Evolutionary conservation across 1,140 invertebrate species (phyloP).

Genomic region (Melitaea cinxia): DNA sequence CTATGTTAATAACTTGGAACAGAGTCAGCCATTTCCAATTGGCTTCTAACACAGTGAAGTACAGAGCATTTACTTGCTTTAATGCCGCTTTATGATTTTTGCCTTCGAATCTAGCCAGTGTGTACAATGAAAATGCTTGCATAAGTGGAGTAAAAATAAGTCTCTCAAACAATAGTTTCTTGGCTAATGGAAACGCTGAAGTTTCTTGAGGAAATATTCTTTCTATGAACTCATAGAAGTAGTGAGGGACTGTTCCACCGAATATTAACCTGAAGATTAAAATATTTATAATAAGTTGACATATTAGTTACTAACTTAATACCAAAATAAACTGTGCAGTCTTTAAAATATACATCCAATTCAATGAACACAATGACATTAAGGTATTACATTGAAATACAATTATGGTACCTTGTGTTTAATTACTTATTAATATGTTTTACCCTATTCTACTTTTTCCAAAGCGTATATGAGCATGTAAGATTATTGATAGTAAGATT

Average conservation of each 20-base stretch:
- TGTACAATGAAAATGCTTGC: slow-evolving; percentile 86
- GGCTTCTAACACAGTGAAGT: slow-evolving; percentile 83
- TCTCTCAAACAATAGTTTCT: slow-evolving; percentile 85
- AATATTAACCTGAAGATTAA: slow-evolving; percentile 83
- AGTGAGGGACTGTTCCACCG: slow-evolving; percentile 88
- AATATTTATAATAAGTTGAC: slow-evolving; percentile 9
- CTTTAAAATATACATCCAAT: too few species aligned
- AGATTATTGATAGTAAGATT: too few species aligned
- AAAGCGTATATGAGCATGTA: too few species aligned
- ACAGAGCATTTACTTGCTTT: slow-evolving; percentile 83
- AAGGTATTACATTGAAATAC: too few species aligned
- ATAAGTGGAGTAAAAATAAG: slow-evolving; percentile 86
- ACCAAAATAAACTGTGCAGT: too few species aligned
- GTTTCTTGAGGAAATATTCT: slow-evolving; percentile 81
- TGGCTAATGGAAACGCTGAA: slow-evolving; percentile 78
- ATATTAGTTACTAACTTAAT: too few species aligned
- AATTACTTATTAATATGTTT: too few species aligned
- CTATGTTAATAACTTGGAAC: slow-evolving; percentile 87
- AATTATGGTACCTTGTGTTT: too few species aligned
- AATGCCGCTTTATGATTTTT: slow-evolving; percentile 84
- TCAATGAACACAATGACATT: too few species aligned
- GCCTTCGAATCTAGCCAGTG: slow-evolving; percentile 86
- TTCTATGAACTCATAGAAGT: slow-evolving; percentile 85
- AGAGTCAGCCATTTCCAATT: slow-evolving; percentile 89
- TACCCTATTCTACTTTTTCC: too few species aligned